Evolutionary conservation across 2,888 invertebrate species (phyloP).

Genomic region (Aspidiotus rigidus): DNA sequence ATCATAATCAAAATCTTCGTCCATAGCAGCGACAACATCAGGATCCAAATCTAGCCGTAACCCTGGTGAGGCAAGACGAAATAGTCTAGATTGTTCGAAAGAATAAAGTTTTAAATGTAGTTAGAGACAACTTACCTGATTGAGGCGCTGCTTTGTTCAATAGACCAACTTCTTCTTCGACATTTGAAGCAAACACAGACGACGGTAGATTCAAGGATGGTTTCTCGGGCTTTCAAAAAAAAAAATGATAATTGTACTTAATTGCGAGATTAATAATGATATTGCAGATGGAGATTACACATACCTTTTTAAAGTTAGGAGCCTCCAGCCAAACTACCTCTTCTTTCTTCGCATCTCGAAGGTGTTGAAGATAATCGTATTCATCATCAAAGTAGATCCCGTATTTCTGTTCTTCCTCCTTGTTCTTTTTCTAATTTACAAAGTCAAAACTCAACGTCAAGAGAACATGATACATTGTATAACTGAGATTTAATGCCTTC

Average conservation of each 20-base stretch:
- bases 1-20: slow-evolving; percentile 81
- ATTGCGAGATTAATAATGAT: too few species aligned
- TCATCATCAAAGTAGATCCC: slow-evolving; percentile 92
- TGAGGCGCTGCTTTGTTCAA: slow-evolving; percentile 68
- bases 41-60: slow-evolving; percentile 72
- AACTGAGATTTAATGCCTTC: not conserved
- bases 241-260: too few species aligned
- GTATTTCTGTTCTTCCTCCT: slow-evolving; percentile 68
- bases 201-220: slow-evolving; percentile 59
- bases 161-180: slow-evolving; percentile 75
- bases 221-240: slow-evolving; percentile 34
- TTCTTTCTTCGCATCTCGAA: slow-evolving; percentile 42
- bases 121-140: slow-evolving; percentile 8
- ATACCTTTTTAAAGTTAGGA: slow-evolving; percentile 22
- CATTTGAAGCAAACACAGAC: slow-evolving; percentile 76
- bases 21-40: slow-evolving; percentile 83
- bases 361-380: slow-evolving; percentile 88
- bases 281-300: not conserved
- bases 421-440: slow-evolving; percentile 39
- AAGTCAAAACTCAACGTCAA: slow-evolving; percentile 10
- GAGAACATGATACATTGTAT: slow-evolving; percentile 10
- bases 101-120: not conserved
- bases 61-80: slow-evolving; percentile 41
- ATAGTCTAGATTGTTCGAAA: not conserved
- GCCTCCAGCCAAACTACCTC: slow-evolving; percentile 19